Evolutionary conservation across 2,797 vertebrate genomes (phyloP).

Genomic region (Capromys pilorides): DNA sequence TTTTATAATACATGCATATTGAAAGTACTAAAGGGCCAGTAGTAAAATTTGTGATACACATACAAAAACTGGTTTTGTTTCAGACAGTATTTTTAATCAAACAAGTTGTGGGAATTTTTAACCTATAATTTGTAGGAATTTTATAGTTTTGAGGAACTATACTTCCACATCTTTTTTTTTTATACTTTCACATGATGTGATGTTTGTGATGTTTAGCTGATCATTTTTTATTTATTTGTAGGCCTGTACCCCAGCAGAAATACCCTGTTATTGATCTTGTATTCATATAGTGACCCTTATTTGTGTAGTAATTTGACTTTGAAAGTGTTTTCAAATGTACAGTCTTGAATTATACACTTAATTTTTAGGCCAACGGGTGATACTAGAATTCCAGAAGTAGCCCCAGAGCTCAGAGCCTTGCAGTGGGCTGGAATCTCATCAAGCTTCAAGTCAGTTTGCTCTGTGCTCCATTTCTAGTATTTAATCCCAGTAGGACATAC

Average conservation of each 20-base stretch:
- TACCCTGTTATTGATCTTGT: neutral
- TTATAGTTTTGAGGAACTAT: neutral
- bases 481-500: neutral
- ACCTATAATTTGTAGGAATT: neutral
- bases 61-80: neutral
- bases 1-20: neutral
- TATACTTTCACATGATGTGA: neutral
- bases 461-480: neutral
- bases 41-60: neutral
- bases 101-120: neutral
- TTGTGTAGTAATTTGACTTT: neutral
- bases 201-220: neutral
- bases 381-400: neutral
- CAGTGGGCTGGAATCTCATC: neutral
- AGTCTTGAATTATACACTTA: neutral
- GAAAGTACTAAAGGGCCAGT: constrained; percentile 28
- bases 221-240: neutral
- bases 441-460: neutral
- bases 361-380: neutral
- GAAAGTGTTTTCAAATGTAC: constrained; percentile 16
- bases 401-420: neutral
- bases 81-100: constrained; percentile 4
- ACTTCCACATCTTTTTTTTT: neutral
- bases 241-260: neutral
- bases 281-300: neutral